phyloP scores from a whole-genome alignment of 1,140 invertebrate genomes.

The Drosophila watanabei region DNA sequence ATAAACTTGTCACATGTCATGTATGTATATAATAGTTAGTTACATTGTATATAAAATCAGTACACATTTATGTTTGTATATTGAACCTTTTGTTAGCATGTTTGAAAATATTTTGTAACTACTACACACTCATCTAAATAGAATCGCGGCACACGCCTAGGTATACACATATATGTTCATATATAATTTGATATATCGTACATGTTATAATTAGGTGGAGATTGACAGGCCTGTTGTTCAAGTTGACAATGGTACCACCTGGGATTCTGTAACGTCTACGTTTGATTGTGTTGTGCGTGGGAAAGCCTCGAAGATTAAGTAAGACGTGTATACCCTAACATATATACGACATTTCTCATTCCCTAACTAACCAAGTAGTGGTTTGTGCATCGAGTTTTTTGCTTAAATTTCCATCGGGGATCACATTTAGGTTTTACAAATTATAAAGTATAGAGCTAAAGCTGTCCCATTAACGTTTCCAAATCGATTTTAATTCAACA shows the following conservation, averaged over 20 bases:
- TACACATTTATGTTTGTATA: conserved; percentile 76
- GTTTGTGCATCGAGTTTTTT: conserved; percentile 22
- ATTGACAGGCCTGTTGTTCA: conserved; percentile 32
- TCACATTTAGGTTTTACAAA: conserved; percentile 69
- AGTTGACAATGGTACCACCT: conserved; percentile 26
- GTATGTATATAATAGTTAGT: conserved; percentile 42
- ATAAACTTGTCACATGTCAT: conserved; percentile 37
- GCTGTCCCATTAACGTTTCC: conserved; percentile 5
- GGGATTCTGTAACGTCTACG: conserved; percentile 27
- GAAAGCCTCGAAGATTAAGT: conserved; percentile 27
- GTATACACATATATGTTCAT: conserved; percentile 35
- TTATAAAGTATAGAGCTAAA: conserved; percentile 50
- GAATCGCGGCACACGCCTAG: conserved; percentile 36
- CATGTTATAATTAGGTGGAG: conserved; percentile 57
- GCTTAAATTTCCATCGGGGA: conserved; percentile 44
- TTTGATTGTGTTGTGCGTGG: conserved; percentile 73
- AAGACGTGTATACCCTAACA: conserved; percentile 18
- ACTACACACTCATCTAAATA: conserved; percentile 60
- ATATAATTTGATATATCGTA: conserved; percentile 55
- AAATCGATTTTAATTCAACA: not conserved
- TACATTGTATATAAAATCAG: conserved; percentile 74
- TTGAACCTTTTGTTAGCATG: conserved; percentile 46
- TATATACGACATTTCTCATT: conserved; percentile 12
- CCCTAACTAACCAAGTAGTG: conserved; percentile 25
- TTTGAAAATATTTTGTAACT: conserved; percentile 56